These are phyloP conservation scores for Corella eumyota DNA, from an alignment of 23 tunicate species.

Conservation along the genomic window DNA sequence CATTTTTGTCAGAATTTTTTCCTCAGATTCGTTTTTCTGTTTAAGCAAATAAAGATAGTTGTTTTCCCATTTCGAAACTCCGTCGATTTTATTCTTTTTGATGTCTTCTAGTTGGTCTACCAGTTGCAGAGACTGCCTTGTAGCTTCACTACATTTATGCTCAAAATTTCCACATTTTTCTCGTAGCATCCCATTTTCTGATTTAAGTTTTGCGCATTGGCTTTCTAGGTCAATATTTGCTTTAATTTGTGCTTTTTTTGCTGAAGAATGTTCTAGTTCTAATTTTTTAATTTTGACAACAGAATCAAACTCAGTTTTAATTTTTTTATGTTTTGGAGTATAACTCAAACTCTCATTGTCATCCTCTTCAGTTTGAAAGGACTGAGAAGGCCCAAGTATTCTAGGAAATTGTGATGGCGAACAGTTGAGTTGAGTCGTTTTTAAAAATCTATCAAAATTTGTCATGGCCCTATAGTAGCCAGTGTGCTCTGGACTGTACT, in stretches of 20 bases:
- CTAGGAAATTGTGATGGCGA: too few species aligned
- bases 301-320: too few species aligned
- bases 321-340: too few species aligned
- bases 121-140: conserved; percentile 4
- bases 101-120: conserved; percentile 21
- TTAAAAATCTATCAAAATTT: too few species aligned
- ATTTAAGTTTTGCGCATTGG: conserved; percentile 4
- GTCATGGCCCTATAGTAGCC: too few species aligned
- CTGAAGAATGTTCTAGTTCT: conserved; percentile 24
- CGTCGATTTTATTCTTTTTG: conserved; percentile 6
- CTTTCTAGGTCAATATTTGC: conserved; percentile 40
- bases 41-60: conserved; percentile 6
- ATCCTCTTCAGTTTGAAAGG: too few species aligned
- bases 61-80: conserved; percentile 21
- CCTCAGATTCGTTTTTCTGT: conserved; percentile 18
- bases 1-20: too few species aligned
- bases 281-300: conserved; percentile 27
- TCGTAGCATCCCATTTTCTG: conserved; percentile 10
- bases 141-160: too few species aligned
- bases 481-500: too few species aligned
- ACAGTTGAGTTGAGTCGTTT: too few species aligned
- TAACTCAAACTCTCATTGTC: too few species aligned
- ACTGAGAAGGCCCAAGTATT: too few species aligned
- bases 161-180: conserved; percentile 30
- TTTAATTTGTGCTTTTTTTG: conserved; percentile 34